A percentile compares a stretch with the other conserved stretches of the same genome.
Conservation (phyloP, 2,888 invertebrate species). For the Anoplius nigerrimus region DNA sequence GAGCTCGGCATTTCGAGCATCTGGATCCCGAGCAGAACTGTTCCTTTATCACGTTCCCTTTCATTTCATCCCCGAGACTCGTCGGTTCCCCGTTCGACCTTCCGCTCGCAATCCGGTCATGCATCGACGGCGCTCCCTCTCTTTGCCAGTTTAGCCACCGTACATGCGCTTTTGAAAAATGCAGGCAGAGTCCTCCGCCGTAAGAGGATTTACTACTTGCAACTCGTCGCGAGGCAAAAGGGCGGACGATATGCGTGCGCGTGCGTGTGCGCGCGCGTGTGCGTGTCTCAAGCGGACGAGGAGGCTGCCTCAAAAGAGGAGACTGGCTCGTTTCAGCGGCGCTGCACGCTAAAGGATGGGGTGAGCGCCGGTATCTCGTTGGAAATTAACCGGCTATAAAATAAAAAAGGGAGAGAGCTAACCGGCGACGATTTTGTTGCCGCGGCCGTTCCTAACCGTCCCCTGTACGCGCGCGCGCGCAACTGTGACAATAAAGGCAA, state of each 20-base stretch:
- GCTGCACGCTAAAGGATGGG: too few relatives aligned
- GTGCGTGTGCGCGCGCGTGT: not conserved
- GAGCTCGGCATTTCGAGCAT: not conserved
- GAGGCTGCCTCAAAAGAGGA: not conserved
- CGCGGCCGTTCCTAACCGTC: too few relatives aligned
- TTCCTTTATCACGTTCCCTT: not conserved
- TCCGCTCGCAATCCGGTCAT: not conserved
- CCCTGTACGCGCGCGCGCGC: not conserved
- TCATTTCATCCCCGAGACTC: not conserved
- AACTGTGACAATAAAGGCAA: not conserved
- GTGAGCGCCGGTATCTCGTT: too few relatives aligned
- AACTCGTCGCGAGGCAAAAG: constrained; percentile 10
- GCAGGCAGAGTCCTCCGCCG: constrained; percentile 4
- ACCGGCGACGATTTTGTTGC: not conserved
- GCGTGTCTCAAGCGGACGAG: not conserved
- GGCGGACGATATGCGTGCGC: not conserved
- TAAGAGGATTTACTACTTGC: constrained; percentile 24
- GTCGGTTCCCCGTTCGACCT: not conserved
- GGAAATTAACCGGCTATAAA: not conserved
- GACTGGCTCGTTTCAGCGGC: not conserved
- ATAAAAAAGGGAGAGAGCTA: not conserved
- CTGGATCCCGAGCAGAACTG: not conserved
- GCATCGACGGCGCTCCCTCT: constrained; percentile 6
- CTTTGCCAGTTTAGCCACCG: constrained; percentile 4
- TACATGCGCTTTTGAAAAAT: constrained; percentile 17